A percentile compares a stretch with the other conserved stretches of the same genome.
These are phyloP conservation scores for Apodemus agrarius DNA, from an alignment of 2,797 vertebrate species.

Conservation along the genomic window DNA sequence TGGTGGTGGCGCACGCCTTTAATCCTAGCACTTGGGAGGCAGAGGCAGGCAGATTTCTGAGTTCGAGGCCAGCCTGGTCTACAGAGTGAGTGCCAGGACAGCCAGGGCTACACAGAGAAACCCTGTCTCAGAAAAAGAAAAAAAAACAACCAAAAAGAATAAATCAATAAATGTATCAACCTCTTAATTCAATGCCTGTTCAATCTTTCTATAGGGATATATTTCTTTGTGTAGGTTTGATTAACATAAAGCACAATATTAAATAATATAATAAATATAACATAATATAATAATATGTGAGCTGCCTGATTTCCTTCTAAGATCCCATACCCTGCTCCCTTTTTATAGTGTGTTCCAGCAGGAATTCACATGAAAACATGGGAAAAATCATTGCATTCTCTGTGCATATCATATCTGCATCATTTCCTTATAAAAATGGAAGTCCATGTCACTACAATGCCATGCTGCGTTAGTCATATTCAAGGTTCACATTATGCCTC, in stretches of 20 bases:
- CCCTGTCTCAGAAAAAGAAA: too few relatives aligned
- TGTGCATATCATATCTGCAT: neutral
- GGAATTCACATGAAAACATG: neutral
- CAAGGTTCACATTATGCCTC: neutral
- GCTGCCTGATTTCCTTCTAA: neutral
- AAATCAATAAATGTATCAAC: neutral
- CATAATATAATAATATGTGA: neutral
- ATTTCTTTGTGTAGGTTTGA: neutral
- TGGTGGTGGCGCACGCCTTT: too few relatives aligned
- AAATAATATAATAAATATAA: neutral
- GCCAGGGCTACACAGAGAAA: too few relatives aligned
- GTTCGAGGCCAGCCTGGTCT: too few relatives aligned
- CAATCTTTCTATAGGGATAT: neutral
- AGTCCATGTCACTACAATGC: neutral
- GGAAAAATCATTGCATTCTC: neutral
- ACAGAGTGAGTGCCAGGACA: too few relatives aligned
- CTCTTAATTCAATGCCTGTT: neutral
- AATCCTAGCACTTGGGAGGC: too few relatives aligned
- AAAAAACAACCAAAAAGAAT: too few relatives aligned
- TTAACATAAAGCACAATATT: conserved; percentile 2
- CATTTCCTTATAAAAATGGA: neutral
- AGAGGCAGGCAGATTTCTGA: too few relatives aligned
- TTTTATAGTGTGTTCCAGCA: neutral
- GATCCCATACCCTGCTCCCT: neutral
- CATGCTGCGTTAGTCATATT: neutral